Evolutionary conservation across 2,113 vertebrate species (phyloP).

Genomic region (Nibea coibor): DNA sequence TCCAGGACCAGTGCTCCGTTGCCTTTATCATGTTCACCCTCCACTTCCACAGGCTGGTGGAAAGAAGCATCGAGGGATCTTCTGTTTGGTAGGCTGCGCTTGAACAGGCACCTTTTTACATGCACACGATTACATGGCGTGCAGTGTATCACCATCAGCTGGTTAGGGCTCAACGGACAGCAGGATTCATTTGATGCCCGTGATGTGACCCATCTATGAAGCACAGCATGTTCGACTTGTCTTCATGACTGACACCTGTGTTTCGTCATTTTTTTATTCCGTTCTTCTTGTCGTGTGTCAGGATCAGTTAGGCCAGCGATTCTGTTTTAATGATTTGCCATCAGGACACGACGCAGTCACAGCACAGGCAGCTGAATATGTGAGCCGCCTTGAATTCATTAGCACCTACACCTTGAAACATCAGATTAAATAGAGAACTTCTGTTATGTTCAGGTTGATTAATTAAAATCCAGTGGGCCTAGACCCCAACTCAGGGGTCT

Average conservation of each 20-base stretch:
- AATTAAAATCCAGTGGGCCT: constrained; percentile 12
- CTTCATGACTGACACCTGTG: constrained; percentile 5
- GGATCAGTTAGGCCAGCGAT: not conserved
- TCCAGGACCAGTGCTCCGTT: constrained; percentile 83
- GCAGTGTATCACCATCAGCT: constrained; percentile 34
- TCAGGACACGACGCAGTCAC: not conserved
- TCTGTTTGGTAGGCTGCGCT: constrained; percentile 80
- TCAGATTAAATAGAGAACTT: not conserved
- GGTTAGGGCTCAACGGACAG: constrained; percentile 17
- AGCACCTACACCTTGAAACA: not conserved
- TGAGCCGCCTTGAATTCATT: not conserved
- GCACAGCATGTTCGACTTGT: not conserved
- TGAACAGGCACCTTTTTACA: constrained; percentile 4
- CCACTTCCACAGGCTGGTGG: constrained; percentile 90
- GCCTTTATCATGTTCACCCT: constrained; percentile 90
- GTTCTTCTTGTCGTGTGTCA: constrained; percentile 6
- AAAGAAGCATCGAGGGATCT: constrained; percentile 88
- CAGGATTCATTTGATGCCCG: constrained; percentile 27
- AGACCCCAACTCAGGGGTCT: not conserved
- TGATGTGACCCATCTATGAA: constrained; percentile 32
- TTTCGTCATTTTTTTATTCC: constrained; percentile 13
- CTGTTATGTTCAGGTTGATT: not conserved
- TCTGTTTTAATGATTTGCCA: not conserved
- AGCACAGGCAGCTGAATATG: not conserved
- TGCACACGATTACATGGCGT: constrained; percentile 16